Base-by-base conservation (phyloP, 1,140 invertebrate species). In the Elysia chlorotica region DNA sequence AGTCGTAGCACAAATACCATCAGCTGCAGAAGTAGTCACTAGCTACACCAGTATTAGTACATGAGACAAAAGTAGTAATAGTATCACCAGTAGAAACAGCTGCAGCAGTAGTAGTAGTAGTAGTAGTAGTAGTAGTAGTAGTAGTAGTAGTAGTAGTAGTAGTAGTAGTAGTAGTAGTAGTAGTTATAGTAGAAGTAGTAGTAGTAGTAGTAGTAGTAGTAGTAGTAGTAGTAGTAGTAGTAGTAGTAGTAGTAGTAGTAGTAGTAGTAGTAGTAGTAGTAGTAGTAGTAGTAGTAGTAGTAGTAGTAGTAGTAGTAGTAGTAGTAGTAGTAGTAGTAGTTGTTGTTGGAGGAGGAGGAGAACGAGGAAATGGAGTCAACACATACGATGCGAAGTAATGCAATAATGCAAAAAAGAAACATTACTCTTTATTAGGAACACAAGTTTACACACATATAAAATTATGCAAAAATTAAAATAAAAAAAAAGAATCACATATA, bases 61-160 rank as follows among this genome's bases (percentile, higher is more conserved):
- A 14, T 14, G 41, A 14, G n/a, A n/a, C n/a, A 48, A n/a, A 14
- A 48, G 41, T 48, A 48, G n/a, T 48, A 48, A n/a, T 48, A 48
- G 41, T 48, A 48, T 14, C n/a, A 48, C 14, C n/a, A 48, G 41
- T 48, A n/a, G 41, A 14, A 28, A 28, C 25, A 28, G 25, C 25
- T 14, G 57, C 25, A 28, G 57, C 25, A 28, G 57, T 59, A 59
- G 57, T 25, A 59, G 57, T 25, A 59, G 57, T 25, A 59, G 57
- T 59, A 59, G 57, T 59, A 59, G 57, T 59, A 59, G 57, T 59
- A 59, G 57, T 59, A 59, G 57, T 59, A 59, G 57, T 59, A 59
- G 25, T 59, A 59, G 57, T 59, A 59, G 57, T 59, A 59, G 57
- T 25, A 59, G 57, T 59, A 59, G 25, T 25, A 59, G 57, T 59